These are phyloP conservation scores for Ascidia mentula DNA, from an alignment of 23 tunicate genomes.

Conservation along the genomic window DNA sequence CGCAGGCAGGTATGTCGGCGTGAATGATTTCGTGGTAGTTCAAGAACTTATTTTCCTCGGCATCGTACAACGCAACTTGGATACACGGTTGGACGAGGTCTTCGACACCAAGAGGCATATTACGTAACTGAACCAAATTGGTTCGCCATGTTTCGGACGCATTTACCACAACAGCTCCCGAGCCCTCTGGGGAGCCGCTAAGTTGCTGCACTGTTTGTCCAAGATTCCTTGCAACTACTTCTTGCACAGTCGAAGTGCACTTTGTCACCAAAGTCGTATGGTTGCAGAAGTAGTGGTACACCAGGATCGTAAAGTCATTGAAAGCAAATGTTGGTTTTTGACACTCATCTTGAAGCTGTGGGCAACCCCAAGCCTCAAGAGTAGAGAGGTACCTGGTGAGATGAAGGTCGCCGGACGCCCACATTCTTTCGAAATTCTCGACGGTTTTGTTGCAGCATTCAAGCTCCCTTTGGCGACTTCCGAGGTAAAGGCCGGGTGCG, in stretches of 20 bases:
- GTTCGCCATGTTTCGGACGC: neutral
- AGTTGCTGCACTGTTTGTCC: neutral
- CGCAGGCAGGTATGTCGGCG: constrained; percentile 57
- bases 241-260: neutral
- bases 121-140: neutral
- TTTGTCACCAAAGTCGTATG: constrained; percentile 22
- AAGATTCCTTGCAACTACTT: neutral
- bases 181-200: neutral
- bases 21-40: constrained; percentile 58
- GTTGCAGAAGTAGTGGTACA: constrained; percentile 60
- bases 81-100: constrained; percentile 57
- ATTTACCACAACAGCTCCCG: neutral
- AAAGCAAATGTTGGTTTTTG: constrained; percentile 32
- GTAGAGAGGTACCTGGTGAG: constrained; percentile 41
- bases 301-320: constrained; percentile 29
- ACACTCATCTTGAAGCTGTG: constrained; percentile 44
- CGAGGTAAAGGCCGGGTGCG: constrained; percentile 32
- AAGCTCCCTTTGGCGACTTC: constrained; percentile 25
- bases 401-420: constrained; percentile 44
- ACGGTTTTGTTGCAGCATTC: constrained; percentile 37
- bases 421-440: constrained; percentile 11
- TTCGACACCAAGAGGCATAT: neutral
- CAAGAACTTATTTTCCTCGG: constrained; percentile 27
- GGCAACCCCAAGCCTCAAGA: constrained; percentile 55
- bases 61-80: constrained; percentile 63